Percentiles rank a stretch among this genome's conserved stretches.
phyloP scores from a whole-genome alignment of 2,888 invertebrate genomes.

The Andrena trimmerana region DNA sequence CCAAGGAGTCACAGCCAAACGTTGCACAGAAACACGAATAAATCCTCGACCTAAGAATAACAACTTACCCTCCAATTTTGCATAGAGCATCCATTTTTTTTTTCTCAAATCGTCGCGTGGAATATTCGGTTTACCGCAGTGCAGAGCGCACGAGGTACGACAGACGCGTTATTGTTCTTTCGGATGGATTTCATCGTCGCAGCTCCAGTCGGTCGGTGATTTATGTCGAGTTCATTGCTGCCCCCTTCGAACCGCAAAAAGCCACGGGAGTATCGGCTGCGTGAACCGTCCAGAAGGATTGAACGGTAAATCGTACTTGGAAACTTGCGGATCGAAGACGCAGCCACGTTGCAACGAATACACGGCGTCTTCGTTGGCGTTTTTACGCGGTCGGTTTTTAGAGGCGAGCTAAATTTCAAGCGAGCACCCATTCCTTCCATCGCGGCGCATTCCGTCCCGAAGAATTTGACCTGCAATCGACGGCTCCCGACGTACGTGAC shows the following conservation, averaged over 20 bases:
- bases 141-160: neutral
- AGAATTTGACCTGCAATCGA: constrained; percentile 57
- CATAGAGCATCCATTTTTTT: no score
- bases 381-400: constrained; percentile 52
- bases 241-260: constrained; percentile 59
- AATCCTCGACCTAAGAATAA: no score
- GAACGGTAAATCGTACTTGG: constrained; percentile 72
- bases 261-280: constrained; percentile 34
- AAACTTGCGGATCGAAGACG: constrained; percentile 60
- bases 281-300: constrained; percentile 55
- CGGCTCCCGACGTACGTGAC: constrained; percentile 18
- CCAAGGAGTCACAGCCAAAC: no score
- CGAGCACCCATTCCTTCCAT: constrained; percentile 20
- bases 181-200: constrained; percentile 29
- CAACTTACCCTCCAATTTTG: no score
- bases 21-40: no score
- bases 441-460: constrained; percentile 28
- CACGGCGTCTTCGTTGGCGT: constrained; percentile 31
- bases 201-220: constrained; percentile 30
- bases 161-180: constrained; percentile 26
- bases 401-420: constrained; percentile 43
- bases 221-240: constrained; percentile 49
- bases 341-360: constrained; percentile 58
- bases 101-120: neutral
- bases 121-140: neutral